Evolutionary conservation across 2,113 vertebrate genomes (phyloP).

Genomic region (Ellobius talpinus): DNA sequence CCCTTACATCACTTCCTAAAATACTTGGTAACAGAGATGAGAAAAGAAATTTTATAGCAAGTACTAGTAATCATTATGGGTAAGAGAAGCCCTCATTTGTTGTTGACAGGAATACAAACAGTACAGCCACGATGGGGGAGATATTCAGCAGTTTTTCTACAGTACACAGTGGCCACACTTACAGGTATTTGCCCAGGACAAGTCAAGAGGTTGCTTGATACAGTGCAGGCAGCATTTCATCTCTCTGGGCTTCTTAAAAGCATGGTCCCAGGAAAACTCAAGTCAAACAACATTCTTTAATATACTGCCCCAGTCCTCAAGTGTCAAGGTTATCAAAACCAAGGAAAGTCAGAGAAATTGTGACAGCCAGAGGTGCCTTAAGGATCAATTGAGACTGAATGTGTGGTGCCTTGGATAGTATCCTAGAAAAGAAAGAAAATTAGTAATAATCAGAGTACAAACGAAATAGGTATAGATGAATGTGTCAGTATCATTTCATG

Average conservation of each 20-base stretch:
- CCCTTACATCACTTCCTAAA: neutral
- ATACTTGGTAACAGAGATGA: neutral
- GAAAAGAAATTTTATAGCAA: neutral
- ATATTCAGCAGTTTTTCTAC: neutral
- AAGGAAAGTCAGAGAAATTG: neutral
- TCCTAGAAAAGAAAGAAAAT: neutral
- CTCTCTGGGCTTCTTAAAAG: neutral
- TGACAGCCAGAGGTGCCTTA: neutral
- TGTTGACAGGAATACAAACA: neutral
- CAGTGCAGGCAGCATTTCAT: neutral
- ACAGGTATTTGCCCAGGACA: neutral
- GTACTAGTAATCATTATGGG: neutral
- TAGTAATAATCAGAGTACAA: neutral
- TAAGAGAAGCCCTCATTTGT: neutral
- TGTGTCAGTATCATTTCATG: neutral
- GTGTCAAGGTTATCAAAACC: neutral
- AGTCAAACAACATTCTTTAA: neutral
- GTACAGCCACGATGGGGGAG: neutral
- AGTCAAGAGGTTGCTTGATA: neutral
- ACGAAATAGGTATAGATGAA: neutral
- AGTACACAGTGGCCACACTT: neutral
- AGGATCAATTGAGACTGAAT: neutral
- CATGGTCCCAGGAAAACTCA: neutral
- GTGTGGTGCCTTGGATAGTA: too few species aligned
- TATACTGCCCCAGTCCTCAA: neutral